Evolutionary conservation across 2,888 invertebrate genomes (phyloP).

Genomic region (Lasioglossum figueresi): DNA sequence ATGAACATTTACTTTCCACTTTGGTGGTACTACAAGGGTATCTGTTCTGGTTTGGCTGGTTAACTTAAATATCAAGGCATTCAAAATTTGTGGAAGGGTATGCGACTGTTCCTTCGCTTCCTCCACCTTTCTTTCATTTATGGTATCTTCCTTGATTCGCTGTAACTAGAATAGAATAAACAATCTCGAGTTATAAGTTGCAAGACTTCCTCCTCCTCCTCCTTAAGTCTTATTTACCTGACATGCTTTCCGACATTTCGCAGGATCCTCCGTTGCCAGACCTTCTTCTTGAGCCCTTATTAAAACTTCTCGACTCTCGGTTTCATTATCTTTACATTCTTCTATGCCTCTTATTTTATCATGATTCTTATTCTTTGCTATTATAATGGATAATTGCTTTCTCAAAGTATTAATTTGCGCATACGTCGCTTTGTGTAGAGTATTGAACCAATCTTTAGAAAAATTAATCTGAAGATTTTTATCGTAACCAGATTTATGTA

Average conservation of each 20-base stretch:
- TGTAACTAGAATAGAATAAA: slow-evolving; percentile 19
- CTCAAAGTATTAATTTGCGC: slow-evolving; percentile 77
- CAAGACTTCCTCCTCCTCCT: neutral
- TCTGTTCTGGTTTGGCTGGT: slow-evolving; percentile 75
- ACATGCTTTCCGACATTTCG: slow-evolving; percentile 3
- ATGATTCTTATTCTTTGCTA: slow-evolving; percentile 13
- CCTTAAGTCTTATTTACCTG: neutral
- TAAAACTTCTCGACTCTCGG: slow-evolving; percentile 48
- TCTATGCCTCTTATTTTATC: slow-evolving; percentile 34
- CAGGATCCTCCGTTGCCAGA: neutral
- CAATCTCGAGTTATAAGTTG: neutral
- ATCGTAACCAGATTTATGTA: slow-evolving; percentile 83
- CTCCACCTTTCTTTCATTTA: slow-evolving; percentile 37
- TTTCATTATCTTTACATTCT: slow-evolving; percentile 41
- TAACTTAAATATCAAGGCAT: slow-evolving; percentile 82
- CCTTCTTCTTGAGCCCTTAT: slow-evolving; percentile 30
- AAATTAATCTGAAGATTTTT: slow-evolving; percentile 83
- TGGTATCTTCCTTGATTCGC: slow-evolving; percentile 31
- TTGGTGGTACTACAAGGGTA: slow-evolving; percentile 79
- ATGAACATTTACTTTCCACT: slow-evolving; percentile 84
- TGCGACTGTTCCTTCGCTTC: slow-evolving; percentile 70
- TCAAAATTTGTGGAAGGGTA: slow-evolving; percentile 83
- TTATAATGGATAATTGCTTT: slow-evolving; percentile 53
- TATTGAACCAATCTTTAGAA: slow-evolving; percentile 85
- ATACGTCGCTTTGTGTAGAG: slow-evolving; percentile 84